These are phyloP conservation scores for Oreochromis tanganicae DNA, from an alignment of 2,113 vertebrate species.

Conservation along the genomic window DNA sequence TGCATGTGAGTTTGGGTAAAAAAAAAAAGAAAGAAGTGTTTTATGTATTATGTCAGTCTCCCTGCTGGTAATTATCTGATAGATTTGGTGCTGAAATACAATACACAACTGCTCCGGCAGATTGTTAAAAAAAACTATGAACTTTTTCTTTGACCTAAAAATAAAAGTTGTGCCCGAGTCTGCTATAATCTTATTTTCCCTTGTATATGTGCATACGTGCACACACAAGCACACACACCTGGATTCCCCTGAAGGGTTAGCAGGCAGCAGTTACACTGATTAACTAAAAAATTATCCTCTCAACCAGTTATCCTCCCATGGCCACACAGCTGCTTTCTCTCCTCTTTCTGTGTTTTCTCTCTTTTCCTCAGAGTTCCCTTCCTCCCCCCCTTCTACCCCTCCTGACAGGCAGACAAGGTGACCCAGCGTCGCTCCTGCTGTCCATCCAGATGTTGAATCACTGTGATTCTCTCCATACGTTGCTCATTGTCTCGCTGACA, in stretches of 20 bases:
- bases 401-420: slow-evolving; percentile 28
- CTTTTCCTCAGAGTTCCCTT: neutral
- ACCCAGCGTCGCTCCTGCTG: slow-evolving; percentile 28
- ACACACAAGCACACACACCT: neutral
- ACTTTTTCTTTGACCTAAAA: neutral
- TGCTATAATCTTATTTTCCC: neutral
- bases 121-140: neutral
- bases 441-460: slow-evolving; percentile 41
- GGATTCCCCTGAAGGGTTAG: neutral
- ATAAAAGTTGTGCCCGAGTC: neutral
- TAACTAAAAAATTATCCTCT: neutral
- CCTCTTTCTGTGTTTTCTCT: neutral
- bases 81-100: neutral
- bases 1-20: neutral
- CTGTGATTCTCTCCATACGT: neutral
- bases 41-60: neutral
- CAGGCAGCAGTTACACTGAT: slow-evolving; percentile 17
- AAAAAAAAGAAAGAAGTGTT: neutral
- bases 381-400: neutral
- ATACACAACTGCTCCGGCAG: neutral
- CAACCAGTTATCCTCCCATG: neutral
- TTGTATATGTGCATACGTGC: fast-evolving
- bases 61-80: neutral
- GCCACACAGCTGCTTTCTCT: neutral
- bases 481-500: slow-evolving; percentile 17